These are phyloP conservation scores for Coecobrya sp. DNA, from an alignment of 2,888 invertebrate species.

Conservation along the genomic window DNA sequence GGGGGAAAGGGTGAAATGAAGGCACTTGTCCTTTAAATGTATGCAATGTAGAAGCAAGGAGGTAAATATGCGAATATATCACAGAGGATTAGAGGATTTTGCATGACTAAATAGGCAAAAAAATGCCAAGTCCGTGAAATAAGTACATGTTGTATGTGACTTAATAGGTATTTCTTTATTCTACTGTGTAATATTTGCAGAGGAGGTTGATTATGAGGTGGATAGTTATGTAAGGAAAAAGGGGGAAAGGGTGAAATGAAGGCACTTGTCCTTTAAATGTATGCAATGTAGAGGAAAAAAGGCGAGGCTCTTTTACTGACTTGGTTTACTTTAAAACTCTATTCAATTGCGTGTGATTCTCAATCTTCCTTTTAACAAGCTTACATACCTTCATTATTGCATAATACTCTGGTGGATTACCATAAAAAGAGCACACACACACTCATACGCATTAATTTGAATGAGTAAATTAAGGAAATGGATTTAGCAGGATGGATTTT, in stretches of 20 bases:
- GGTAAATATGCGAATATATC: slow-evolving; percentile 21
- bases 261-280: background rate
- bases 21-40: background rate
- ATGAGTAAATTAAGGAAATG: slow-evolving; percentile 78
- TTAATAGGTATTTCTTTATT: too few relatives aligned
- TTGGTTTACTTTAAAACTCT: slow-evolving; percentile 34
- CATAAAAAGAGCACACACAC: slow-evolving; percentile 70
- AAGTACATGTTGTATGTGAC: slow-evolving; percentile 31
- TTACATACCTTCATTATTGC: slow-evolving; percentile 39
- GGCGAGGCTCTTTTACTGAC: slow-evolving; percentile 13
- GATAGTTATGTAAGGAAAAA: background rate
- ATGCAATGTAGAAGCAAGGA: background rate
- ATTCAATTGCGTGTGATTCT: background rate
- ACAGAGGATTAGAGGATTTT: slow-evolving; percentile 60
- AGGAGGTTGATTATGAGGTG: slow-evolving; percentile 7
- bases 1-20: background rate
- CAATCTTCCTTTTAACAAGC: background rate
- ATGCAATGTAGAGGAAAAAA: background rate
- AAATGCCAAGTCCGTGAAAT: slow-evolving; percentile 71
- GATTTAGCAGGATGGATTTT: slow-evolving; percentile 61
- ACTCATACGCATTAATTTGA: slow-evolving; percentile 74
- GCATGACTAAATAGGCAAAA: slow-evolving; percentile 77
- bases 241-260: background rate
- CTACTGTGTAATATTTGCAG: background rate
- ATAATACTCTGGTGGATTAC: slow-evolving; percentile 47